Evolutionary conservation across 2,888 invertebrate species (phyloP).

Genomic region (Marasmarcha lunaedactyla): DNA sequence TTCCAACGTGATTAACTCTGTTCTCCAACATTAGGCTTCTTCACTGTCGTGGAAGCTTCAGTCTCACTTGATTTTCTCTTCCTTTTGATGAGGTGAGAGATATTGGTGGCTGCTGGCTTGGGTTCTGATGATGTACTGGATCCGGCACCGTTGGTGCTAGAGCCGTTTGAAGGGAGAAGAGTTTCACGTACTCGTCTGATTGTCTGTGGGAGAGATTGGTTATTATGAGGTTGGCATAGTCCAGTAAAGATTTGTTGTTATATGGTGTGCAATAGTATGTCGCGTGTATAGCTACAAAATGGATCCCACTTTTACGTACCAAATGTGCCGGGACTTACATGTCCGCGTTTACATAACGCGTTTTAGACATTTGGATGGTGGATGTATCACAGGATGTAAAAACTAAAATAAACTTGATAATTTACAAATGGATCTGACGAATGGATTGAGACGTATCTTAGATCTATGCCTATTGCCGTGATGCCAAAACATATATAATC

Average conservation of each 20-base stretch:
- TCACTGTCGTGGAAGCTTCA: slow-evolving; percentile 69
- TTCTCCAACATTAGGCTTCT: slow-evolving; percentile 59
- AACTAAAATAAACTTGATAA: no score
- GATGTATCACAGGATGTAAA: no score
- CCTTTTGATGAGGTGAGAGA: slow-evolving; percentile 84
- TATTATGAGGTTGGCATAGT: not conserved
- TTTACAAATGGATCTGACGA: no score
- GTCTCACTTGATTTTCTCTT: slow-evolving; percentile 79
- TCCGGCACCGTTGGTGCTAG: slow-evolving; percentile 21
- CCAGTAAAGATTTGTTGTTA: not conserved
- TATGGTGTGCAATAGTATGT: no score
- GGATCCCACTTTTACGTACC: no score
- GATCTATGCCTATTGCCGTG: no score
- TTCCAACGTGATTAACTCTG: not conserved
- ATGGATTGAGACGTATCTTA: no score
- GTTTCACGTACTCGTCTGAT: slow-evolving; percentile 49
- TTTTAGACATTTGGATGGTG: no score
- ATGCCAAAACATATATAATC: no score
- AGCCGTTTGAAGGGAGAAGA: slow-evolving; percentile 36
- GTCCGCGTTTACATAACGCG: no score
- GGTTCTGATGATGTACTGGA: slow-evolving; percentile 23
- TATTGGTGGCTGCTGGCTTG: slow-evolving; percentile 79
- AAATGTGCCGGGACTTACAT: no score
- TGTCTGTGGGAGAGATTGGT: slow-evolving; percentile 61
- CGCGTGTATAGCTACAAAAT: no score